Conservation (phyloP, 2,113 vertebrate genomes). For the Mobula hypostoma region DNA sequence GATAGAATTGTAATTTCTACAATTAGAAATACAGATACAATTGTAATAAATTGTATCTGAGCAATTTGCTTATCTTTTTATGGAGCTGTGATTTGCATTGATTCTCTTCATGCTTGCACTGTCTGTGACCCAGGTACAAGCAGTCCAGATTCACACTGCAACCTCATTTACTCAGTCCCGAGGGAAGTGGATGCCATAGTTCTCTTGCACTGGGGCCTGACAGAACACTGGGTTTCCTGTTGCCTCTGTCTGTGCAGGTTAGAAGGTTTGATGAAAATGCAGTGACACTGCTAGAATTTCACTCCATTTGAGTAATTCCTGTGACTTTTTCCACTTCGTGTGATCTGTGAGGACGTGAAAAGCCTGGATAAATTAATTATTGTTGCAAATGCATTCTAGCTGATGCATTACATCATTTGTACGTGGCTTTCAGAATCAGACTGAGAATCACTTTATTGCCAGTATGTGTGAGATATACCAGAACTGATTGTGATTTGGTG, state of each 20-base stretch:
- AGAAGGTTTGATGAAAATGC: slow-evolving; percentile 10
- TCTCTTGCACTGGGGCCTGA: slow-evolving; percentile 15
- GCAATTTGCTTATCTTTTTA: background rate
- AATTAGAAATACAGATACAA: too few relatives aligned
- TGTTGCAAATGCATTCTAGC: background rate
- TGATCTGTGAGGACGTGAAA: background rate
- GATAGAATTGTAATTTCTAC: too few relatives aligned
- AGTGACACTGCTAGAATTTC: background rate
- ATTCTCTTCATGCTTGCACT: background rate
- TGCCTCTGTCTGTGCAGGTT: background rate
- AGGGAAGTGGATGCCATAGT: background rate
- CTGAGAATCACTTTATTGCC: too few relatives aligned
- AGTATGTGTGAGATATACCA: too few relatives aligned
- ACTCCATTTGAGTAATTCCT: background rate
- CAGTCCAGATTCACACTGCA: background rate
- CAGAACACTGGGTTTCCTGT: background rate
- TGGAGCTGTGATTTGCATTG: background rate
- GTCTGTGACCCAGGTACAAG: background rate
- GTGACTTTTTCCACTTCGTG: background rate
- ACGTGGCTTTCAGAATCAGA: background rate
- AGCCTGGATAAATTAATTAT: background rate
- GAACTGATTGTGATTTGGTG: too few relatives aligned
- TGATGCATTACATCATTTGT: background rate
- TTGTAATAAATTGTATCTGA: background rate
- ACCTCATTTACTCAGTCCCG: background rate